Conservation (phyloP, 2,113 vertebrate genomes). For the Microtus richardsoni region DNA sequence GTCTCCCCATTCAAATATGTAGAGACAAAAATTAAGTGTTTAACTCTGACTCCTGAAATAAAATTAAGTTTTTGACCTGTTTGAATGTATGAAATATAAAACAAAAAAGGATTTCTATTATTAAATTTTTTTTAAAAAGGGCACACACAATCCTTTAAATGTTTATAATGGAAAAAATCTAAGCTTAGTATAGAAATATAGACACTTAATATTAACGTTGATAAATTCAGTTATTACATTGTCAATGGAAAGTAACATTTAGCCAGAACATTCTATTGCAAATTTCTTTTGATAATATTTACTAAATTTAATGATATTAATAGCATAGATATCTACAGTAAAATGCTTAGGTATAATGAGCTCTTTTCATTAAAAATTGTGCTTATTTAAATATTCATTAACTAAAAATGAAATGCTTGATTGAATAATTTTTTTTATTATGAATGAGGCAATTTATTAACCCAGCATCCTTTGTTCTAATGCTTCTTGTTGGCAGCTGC, state of each 20-base stretch:
- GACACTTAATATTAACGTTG: neutral
- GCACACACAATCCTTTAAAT: neutral
- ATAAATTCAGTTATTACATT: neutral
- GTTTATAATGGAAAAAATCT: neutral
- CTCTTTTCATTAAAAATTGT: neutral
- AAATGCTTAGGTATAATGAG: neutral
- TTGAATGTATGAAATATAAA: neutral
- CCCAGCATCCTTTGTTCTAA: too few relatives aligned
- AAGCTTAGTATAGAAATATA: neutral
- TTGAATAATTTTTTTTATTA: neutral
- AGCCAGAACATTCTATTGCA: neutral
- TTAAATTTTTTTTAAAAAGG: neutral
- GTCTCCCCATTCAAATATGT: slow-evolving; percentile 22
- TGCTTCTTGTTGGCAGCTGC: too few relatives aligned
- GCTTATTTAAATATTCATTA: neutral
- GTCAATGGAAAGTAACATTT: neutral
- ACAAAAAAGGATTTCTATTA: neutral
- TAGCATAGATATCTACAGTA: neutral
- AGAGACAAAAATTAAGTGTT: slow-evolving; percentile 46
- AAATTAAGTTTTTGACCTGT: neutral
- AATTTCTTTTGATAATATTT: slow-evolving; percentile 6
- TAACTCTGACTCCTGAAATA: neutral
- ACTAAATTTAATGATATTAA: neutral
- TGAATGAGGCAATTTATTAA: too few relatives aligned
- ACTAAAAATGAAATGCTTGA: neutral